These are phyloP conservation scores for Microcebus lehilahytsara DNA, from an alignment of 2,113 vertebrate species.

Conservation along the genomic window DNA sequence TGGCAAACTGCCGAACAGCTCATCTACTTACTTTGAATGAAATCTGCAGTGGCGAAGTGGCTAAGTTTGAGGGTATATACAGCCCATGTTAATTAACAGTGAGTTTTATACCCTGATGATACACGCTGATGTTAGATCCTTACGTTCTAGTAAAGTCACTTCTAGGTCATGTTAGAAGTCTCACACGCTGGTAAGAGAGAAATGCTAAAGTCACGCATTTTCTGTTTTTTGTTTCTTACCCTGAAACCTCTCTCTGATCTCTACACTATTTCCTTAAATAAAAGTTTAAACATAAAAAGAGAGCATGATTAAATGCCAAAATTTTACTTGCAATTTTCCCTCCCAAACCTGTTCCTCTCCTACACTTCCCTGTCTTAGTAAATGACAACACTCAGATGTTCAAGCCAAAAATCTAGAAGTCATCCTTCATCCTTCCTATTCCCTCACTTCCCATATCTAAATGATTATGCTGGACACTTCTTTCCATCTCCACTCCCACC, in stretches of 20 bases:
- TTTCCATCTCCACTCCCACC: neutral
- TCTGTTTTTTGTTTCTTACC: conserved; percentile 19
- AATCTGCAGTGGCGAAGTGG: neutral
- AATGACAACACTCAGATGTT: conserved; percentile 1
- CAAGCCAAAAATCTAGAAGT: neutral
- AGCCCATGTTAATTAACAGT: neutral
- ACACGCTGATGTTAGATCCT: neutral
- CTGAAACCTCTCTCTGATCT: conserved; percentile 26
- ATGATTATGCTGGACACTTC: neutral
- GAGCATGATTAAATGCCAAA: neutral
- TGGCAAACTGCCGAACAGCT: neutral
- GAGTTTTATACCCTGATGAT: neutral
- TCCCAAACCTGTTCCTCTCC: neutral
- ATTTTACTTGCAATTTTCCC: conserved; percentile 26
- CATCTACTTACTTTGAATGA: neutral
- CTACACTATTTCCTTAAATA: conserved; percentile 40
- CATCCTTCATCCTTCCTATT: neutral
- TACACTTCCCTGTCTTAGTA: conserved; percentile 9
- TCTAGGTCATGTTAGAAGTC: conserved; percentile 5
- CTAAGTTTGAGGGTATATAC: neutral
- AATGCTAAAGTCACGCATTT: conserved; percentile 31
- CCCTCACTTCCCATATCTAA: neutral
- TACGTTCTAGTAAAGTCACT: neutral
- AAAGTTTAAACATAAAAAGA: conserved; percentile 40
- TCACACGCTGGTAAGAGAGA: neutral